Conservation (phyloP, 2,888 invertebrate genomes). For the Taenaris catops region DNA sequence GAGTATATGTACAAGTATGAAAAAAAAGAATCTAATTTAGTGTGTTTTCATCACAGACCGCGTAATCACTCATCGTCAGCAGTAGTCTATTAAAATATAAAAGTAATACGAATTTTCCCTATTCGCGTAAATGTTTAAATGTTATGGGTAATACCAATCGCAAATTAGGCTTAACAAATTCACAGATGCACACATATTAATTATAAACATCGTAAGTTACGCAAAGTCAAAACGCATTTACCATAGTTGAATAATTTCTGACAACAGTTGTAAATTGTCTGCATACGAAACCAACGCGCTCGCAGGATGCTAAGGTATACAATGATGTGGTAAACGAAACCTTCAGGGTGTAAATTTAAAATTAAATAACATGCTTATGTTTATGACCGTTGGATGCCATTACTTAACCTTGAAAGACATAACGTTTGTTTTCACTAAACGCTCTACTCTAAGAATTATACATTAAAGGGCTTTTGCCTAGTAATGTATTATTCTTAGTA, state of each 20-base stretch:
- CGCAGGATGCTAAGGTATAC: constrained; percentile 12
- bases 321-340: constrained; percentile 17
- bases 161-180: constrained; percentile 12
- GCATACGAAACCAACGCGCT: constrained; percentile 12
- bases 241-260: constrained; percentile 22
- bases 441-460: too few relatives aligned
- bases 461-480: too few relatives aligned
- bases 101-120: too few relatives aligned
- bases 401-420: too few relatives aligned
- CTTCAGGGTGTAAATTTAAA: neutral
- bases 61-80: too few relatives aligned
- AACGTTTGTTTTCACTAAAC: too few relatives aligned
- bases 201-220: constrained; percentile 20
- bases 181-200: constrained; percentile 19
- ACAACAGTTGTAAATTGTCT: constrained; percentile 20
- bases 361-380: neutral
- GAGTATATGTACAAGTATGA: too few relatives aligned
- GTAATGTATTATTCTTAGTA: too few relatives aligned
- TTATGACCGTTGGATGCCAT: too few relatives aligned
- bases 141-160: neutral
- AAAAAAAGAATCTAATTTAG: too few relatives aligned
- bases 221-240: constrained; percentile 14
- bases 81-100: too few relatives aligned
- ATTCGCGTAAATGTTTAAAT: neutral
- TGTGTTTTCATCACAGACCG: too few relatives aligned